Evolutionary conservation across 2,888 invertebrate species (phyloP).

Genomic region (Chymomyza caudatula): DNA sequence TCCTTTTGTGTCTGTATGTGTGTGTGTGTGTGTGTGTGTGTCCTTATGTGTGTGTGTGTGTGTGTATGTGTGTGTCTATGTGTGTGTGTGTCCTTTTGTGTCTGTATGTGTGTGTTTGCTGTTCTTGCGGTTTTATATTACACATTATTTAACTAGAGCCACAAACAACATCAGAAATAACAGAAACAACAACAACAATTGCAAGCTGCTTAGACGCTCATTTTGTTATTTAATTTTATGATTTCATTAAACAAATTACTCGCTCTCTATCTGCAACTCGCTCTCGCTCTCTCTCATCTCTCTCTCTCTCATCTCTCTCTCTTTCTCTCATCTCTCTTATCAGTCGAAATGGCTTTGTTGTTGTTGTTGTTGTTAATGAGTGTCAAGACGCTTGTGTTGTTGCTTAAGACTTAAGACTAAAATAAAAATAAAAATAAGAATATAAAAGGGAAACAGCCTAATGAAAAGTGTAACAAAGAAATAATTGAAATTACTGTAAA

Average conservation of each 20-base stretch:
- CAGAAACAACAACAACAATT: not conserved
- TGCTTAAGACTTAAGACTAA: not conserved
- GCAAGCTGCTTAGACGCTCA: constrained; percentile 52
- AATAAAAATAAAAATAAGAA: not conserved
- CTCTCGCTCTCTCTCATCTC: not conserved
- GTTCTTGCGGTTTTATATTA: constrained; percentile 53
- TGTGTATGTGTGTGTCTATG: not conserved
- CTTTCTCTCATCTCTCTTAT: not conserved
- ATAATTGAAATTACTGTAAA: constrained; percentile 55
- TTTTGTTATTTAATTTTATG: constrained; percentile 62
- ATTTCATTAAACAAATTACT: constrained; percentile 65
- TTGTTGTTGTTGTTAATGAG: constrained; percentile 1
- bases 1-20: not conserved
- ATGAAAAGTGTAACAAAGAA: constrained; percentile 31
- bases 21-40: not conserved
- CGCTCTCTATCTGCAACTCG: not conserved
- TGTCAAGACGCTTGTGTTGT: constrained; percentile 16
- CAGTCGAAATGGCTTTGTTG: not conserved
- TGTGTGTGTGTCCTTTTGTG: constrained; percentile 3
- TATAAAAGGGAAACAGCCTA: constrained; percentile 7
- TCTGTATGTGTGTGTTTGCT: not conserved
- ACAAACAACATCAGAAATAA: constrained; percentile 21
- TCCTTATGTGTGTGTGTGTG: not conserved
- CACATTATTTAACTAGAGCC: constrained; percentile 30
- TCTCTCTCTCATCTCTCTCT: not conserved